Percentiles rank a stretch among this genome's conserved stretches.
Evolutionary conservation across 2,888 invertebrate genomes (phyloP).

Genomic region (Cataglyphis albicans): DNA sequence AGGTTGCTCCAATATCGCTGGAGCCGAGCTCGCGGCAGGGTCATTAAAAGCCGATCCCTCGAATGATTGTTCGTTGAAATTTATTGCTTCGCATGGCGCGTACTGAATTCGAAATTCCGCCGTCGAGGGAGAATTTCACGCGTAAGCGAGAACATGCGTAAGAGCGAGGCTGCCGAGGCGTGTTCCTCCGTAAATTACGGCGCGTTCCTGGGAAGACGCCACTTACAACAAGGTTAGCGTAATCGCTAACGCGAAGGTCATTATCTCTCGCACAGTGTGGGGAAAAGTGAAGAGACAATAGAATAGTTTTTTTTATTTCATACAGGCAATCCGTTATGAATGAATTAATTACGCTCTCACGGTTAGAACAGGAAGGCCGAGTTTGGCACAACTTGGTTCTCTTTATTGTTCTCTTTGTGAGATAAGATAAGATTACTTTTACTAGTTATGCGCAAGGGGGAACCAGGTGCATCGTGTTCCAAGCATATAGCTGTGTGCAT

Average conservation of each 20-base stretch:
- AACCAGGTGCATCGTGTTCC: slow-evolving; percentile 27
- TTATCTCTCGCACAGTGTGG: slow-evolving; percentile 1
- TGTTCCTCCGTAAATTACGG: slow-evolving; percentile 22
- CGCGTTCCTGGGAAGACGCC: not conserved
- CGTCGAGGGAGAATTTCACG: slow-evolving; percentile 11
- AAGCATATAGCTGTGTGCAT: slow-evolving; percentile 26
- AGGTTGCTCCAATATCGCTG: slow-evolving; percentile 46
- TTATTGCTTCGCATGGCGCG: slow-evolving; percentile 45
- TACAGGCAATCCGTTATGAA: slow-evolving; percentile 22
- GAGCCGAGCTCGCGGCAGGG: slow-evolving; percentile 4
- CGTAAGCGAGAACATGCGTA: slow-evolving; percentile 17
- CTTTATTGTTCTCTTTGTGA: slow-evolving; percentile 60
- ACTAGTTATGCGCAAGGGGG: slow-evolving; percentile 26
- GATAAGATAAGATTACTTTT: slow-evolving; percentile 63
- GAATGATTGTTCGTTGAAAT: slow-evolving; percentile 53
- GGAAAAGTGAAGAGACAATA: slow-evolving; percentile 29
- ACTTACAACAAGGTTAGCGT: slow-evolving; percentile 34
- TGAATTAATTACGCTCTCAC: slow-evolving; percentile 53
- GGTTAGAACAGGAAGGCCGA: slow-evolving; percentile 51
- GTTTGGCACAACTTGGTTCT: slow-evolving; percentile 29
- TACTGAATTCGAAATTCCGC: slow-evolving; percentile 49
- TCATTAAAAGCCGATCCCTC: slow-evolving; percentile 57
- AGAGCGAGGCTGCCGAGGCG: not conserved
- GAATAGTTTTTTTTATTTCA: slow-evolving; percentile 12
- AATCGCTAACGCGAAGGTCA: slow-evolving; percentile 21